phyloP scores from a whole-genome alignment of 2,888 invertebrate species.

The Ypsolopha scabrella region DNA sequence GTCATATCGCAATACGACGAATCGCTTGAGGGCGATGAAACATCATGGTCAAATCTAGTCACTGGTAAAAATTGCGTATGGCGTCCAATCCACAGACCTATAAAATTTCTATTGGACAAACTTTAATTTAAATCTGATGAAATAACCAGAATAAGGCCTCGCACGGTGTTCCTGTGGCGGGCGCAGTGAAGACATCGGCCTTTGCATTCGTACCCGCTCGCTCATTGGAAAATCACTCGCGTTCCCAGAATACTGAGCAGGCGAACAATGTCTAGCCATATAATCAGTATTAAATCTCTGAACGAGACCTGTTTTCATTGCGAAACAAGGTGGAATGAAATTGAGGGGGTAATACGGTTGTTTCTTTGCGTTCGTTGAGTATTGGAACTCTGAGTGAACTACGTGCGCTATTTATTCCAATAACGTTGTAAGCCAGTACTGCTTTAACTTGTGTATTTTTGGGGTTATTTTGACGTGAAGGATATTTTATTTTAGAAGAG shows the following conservation, averaged over 20 bases:
- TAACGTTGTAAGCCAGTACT: no score
- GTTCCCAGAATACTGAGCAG: constrained; percentile 52
- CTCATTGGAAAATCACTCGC: constrained; percentile 65
- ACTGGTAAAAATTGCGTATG: no score
- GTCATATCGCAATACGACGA: no score
- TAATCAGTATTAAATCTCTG: constrained; percentile 11
- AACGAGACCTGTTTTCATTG: constrained; percentile 3
- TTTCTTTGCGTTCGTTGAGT: constrained; percentile 5
- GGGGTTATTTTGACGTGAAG: no score
- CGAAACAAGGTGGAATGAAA: constrained; percentile 4
- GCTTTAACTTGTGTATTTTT: no score
- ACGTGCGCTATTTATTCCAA: no score
- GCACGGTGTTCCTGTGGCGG: constrained; percentile 9
- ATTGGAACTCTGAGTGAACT: background rate
- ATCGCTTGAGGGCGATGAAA: no score
- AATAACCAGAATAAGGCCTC: background rate
- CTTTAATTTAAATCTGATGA: no score
- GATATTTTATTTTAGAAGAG: no score
- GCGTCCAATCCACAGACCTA: no score
- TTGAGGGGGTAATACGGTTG: background rate
- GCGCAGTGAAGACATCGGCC: constrained; percentile 42
- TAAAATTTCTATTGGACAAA: no score
- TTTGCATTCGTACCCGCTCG: constrained; percentile 49
- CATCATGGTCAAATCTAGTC: no score
- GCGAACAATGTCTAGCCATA: constrained; percentile 16